phyloP scores from a whole-genome alignment of 2,888 invertebrate genomes.

The Troides aeacus region DNA sequence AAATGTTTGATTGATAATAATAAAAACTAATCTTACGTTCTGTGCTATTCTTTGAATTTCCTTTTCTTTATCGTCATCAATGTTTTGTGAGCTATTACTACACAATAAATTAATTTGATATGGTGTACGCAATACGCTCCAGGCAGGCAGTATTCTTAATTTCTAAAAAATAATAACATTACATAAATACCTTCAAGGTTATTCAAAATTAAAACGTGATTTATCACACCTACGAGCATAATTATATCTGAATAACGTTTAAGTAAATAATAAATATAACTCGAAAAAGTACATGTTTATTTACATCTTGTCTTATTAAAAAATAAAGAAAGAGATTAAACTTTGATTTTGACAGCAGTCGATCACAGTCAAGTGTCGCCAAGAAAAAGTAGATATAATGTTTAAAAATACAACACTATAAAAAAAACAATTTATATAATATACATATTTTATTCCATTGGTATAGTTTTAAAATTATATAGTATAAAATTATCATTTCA shows the following conservation, averaged over 20 bases:
- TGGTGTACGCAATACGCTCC: conserved; percentile 30
- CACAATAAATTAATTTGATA: conserved; percentile 36
- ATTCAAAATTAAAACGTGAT: not conserved
- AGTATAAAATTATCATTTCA: too few species aligned
- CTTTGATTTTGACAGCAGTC: not conserved
- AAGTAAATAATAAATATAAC: not conserved
- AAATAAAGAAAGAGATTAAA: not conserved
- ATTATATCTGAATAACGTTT: not conserved
- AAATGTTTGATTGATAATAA: not conserved
- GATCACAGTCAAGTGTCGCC: not conserved
- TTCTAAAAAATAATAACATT: conserved; percentile 40
- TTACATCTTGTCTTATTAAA: not conserved
- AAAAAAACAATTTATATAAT: too few species aligned
- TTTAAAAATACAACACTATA: too few species aligned
- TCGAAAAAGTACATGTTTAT: not conserved
- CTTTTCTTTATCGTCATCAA: conserved; percentile 63
- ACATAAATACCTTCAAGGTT: not conserved
- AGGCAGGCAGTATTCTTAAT: conserved; percentile 33
- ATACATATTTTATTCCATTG: too few species aligned
- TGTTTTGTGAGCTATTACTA: conserved; percentile 38
- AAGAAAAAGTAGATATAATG: too few species aligned
- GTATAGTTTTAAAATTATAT: too few species aligned
- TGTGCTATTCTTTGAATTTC: conserved; percentile 62
- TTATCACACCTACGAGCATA: not conserved
- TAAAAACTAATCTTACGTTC: conserved; percentile 49